Evolutionary conservation across 1,140 invertebrate genomes (phyloP).

Genomic region (Calosoma granatense): DNA sequence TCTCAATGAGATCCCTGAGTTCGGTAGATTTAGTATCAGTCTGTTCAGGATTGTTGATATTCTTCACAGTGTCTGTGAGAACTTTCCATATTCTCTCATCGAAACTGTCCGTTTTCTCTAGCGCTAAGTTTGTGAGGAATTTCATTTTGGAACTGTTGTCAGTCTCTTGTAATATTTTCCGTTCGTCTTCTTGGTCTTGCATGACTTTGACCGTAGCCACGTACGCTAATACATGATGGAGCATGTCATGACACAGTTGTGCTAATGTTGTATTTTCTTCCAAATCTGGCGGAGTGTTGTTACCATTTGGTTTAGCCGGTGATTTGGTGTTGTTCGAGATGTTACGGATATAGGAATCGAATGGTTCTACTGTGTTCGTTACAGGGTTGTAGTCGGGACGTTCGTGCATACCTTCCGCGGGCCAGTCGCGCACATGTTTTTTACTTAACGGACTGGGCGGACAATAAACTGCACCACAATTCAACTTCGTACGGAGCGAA

Average conservation of each 20-base stretch:
- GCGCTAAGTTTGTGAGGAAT: too few relatives aligned
- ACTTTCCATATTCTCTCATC: too few relatives aligned
- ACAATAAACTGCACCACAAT: constrained; percentile 8
- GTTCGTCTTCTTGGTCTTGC: background rate
- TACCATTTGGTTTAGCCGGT: background rate
- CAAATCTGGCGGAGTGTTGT: background rate
- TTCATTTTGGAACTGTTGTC: too few relatives aligned
- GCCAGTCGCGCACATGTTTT: constrained; percentile 30
- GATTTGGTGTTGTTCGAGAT: background rate
- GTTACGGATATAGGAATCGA: background rate
- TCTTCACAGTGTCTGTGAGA: too few relatives aligned
- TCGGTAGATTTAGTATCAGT: background rate
- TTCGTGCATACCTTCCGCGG: constrained; percentile 35
- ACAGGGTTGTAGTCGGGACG: constrained; percentile 32
- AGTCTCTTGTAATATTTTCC: background rate
- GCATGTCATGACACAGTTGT: background rate
- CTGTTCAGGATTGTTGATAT: background rate
- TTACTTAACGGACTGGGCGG: constrained; percentile 10
- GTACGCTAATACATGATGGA: background rate
- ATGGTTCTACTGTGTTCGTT: constrained; percentile 17
- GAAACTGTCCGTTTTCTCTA: too few relatives aligned
- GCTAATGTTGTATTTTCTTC: background rate
- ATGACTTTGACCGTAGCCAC: background rate
- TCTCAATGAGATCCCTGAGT: background rate
- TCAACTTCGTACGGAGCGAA: constrained; percentile 1